These are phyloP conservation scores for Aphrocallistes beatrix DNA, from an alignment of 37 sponge, comb jelly and placozoan species.

Conservation along the genomic window DNA sequence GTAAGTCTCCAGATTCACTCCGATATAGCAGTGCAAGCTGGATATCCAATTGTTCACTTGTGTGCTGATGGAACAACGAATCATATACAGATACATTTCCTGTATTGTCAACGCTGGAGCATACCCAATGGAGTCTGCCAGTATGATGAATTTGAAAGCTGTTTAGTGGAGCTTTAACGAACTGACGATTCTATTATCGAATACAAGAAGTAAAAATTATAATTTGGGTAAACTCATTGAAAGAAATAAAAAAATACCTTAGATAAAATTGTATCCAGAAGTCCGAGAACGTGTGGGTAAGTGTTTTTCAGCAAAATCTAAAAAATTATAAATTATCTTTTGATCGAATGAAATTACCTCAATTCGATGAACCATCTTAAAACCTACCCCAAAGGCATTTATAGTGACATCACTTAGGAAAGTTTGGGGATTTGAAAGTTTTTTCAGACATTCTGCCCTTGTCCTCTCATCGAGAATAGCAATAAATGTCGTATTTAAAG, in stretches of 20 bases:
- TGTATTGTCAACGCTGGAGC: not conserved
- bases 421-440: not conserved
- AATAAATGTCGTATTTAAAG: not conserved
- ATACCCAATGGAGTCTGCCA: not conserved
- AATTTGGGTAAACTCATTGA: not conserved
- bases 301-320: not conserved
- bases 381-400: not conserved
- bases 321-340: not conserved
- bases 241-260: not conserved
- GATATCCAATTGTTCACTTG: not conserved
- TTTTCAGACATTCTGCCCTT: not conserved
- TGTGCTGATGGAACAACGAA: not conserved
- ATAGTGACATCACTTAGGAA: not conserved
- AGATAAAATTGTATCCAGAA: not conserved
- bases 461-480: not conserved
- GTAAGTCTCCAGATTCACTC: not conserved
- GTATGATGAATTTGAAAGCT: not conserved
- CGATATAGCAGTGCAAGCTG: not conserved
- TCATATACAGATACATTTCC: not conserved
- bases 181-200: not conserved
- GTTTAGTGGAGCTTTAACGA: not conserved
- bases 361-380: no score
- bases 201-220: not conserved
- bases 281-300: not conserved
- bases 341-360: not conserved